Percentiles rank a stretch among this genome's conserved stretches.
Evolutionary conservation across 2,888 invertebrate species (phyloP).

Genomic region (Scaptomyza tumidula): DNA sequence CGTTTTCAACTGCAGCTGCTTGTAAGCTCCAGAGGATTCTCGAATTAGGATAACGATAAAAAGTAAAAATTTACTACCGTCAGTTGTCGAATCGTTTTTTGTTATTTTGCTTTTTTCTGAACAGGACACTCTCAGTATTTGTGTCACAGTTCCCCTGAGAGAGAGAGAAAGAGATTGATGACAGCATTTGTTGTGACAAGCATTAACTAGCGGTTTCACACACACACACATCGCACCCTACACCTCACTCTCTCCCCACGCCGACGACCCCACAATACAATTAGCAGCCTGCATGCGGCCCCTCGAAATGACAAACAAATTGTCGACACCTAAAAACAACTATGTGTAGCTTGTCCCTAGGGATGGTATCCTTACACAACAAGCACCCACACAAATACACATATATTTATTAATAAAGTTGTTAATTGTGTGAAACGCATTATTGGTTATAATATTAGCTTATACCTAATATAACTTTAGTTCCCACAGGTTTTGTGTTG

Average conservation of each 20-base stretch:
- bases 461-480: conserved; percentile 67
- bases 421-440: conserved; percentile 67
- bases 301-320: conserved; percentile 61
- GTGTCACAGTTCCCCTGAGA: conserved; percentile 34
- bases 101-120: conserved; percentile 14
- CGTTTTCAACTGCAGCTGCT: conserved; percentile 19
- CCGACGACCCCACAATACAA: conserved; percentile 31
- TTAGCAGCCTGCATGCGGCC: conserved; percentile 40
- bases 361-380: neutral
- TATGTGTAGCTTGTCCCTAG: conserved; percentile 12
- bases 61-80: conserved; percentile 59
- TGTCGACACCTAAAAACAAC: conserved; percentile 58
- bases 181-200: conserved; percentile 77
- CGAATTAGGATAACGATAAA: conserved; percentile 22
- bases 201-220: conserved; percentile 79
- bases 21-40: conserved; percentile 61
- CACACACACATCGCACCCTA: conserved; percentile 23
- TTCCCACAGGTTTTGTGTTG: conserved; percentile 74
- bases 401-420: conserved; percentile 67
- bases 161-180: conserved; percentile 62
- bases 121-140: conserved; percentile 47
- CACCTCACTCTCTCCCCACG: neutral
- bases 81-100: conserved; percentile 51
- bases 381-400: neutral
- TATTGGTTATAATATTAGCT: conserved; percentile 36